Conservation (phyloP, 2,888 invertebrate species). For the Melipona beecheii region DNA sequence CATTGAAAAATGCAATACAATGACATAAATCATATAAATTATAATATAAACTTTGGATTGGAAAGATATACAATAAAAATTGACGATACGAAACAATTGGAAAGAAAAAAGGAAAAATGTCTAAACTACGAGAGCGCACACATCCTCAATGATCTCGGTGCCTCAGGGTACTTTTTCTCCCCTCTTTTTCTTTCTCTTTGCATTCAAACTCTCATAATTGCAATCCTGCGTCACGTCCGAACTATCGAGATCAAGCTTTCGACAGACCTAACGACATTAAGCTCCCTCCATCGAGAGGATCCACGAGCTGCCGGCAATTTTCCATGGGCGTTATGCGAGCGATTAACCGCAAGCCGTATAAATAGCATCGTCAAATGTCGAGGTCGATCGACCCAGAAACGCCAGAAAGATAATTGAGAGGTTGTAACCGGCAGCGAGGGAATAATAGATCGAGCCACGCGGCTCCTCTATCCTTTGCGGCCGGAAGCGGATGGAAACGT, state of each 20-base stretch:
- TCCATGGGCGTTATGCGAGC: neutral
- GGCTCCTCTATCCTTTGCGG: conserved; percentile 39
- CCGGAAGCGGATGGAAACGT: conserved; percentile 1
- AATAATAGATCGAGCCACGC: conserved; percentile 45
- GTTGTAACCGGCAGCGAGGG: conserved; percentile 6
- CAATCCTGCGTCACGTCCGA: no score
- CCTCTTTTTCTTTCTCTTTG: no score
- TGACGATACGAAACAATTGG: no score
- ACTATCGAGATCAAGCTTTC: neutral
- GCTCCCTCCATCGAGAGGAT: no score
- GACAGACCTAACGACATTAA: neutral
- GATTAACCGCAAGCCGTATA: conserved; percentile 42
- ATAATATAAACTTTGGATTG: no score
- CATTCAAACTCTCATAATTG: neutral
- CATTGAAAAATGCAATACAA: no score
- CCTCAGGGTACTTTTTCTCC: no score
- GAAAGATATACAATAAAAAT: no score
- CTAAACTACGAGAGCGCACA: no score
- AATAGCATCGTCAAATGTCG: conserved; percentile 54
- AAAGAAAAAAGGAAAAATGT: no score
- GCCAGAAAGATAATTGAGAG: conserved; percentile 58
- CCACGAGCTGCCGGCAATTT: neutral
- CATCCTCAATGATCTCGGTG: no score
- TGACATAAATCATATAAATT: no score
- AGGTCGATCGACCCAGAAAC: conserved; percentile 53